These are phyloP conservation scores for Ctenoplectra terminalis DNA, from an alignment of 1,140 invertebrate species.

Conservation along the genomic window DNA sequence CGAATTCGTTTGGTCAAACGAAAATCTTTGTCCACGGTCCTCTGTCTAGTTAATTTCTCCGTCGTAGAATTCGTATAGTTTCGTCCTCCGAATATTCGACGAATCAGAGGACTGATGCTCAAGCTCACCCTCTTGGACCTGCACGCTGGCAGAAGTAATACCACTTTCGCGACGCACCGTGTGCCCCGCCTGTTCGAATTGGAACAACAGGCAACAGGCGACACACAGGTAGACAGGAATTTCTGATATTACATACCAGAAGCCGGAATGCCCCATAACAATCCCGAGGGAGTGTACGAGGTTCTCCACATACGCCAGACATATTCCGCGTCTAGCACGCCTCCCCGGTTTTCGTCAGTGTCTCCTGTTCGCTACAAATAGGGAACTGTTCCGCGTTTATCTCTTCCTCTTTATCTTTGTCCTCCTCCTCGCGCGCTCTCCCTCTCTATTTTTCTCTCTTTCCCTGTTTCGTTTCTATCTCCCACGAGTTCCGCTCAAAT, in stretches of 20 bases:
- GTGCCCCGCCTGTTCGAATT: slow-evolving; percentile 63
- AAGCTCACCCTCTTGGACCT: slow-evolving; percentile 43
- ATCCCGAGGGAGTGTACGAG: slow-evolving; percentile 69
- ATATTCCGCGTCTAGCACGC: slow-evolving; percentile 64
- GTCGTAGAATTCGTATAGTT: slow-evolving; percentile 9
- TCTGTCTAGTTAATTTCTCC: slow-evolving; percentile 36
- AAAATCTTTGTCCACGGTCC: not conserved
- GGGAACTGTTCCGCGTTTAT: slow-evolving; percentile 41
- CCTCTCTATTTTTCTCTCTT: not conserved
- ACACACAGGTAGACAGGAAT: slow-evolving; percentile 77
- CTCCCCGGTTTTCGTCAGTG: slow-evolving; percentile 53
- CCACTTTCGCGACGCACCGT: slow-evolving; percentile 63
- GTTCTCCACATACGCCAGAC: slow-evolving; percentile 67
- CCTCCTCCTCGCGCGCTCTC: not conserved
- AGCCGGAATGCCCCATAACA: slow-evolving; percentile 74
- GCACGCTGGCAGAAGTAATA: slow-evolving; percentile 60
- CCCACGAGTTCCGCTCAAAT: not conserved
- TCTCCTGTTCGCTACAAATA: slow-evolving; percentile 58
- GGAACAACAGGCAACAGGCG: slow-evolving; percentile 70
- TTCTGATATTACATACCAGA: slow-evolving; percentile 79
- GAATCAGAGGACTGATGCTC: slow-evolving; percentile 26
- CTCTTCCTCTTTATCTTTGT: slow-evolving; percentile 43
- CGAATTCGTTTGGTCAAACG: slow-evolving; percentile 29
- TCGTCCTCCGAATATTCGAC: slow-evolving; percentile 34
- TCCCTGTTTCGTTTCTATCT: not conserved